phyloP scores from a whole-genome alignment of 2,113 vertebrate species.

The Dasyprocta punctata region DNA sequence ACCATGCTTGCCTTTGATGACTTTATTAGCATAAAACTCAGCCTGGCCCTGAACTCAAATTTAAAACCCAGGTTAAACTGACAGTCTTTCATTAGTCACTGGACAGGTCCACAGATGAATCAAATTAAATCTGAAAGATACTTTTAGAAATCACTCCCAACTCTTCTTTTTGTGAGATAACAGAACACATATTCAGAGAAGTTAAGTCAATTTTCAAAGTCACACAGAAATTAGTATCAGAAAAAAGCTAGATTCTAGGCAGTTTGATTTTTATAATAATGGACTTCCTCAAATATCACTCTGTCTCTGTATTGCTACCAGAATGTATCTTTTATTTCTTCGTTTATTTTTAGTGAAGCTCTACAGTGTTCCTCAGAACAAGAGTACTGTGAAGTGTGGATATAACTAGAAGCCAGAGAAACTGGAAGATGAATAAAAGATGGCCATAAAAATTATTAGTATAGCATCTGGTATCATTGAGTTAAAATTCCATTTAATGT shows the following conservation, averaged over 20 bases:
- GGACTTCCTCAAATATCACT: neutral
- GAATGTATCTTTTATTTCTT: neutral
- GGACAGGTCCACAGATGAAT: neutral
- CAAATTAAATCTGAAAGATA: neutral
- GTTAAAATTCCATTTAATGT: neutral
- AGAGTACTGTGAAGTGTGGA: neutral
- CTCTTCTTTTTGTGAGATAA: neutral
- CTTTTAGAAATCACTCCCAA: neutral
- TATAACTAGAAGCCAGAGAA: conserved; percentile 8
- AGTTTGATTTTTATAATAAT: neutral
- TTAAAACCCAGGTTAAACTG: neutral
- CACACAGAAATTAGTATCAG: neutral
- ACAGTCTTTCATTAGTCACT: neutral
- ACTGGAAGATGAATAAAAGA: neutral
- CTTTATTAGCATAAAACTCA: neutral
- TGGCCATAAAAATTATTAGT: neutral
- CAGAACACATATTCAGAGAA: neutral
- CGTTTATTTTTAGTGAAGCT: neutral
- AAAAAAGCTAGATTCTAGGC: neutral
- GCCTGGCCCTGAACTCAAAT: neutral
- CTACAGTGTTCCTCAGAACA: neutral
- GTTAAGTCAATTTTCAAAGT: neutral
- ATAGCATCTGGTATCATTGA: neutral
- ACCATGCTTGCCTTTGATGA: no score
- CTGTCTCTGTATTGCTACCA: neutral